phyloP scores from a whole-genome alignment of 1,140 invertebrate genomes.

The Zaprionus gabonicus region DNA sequence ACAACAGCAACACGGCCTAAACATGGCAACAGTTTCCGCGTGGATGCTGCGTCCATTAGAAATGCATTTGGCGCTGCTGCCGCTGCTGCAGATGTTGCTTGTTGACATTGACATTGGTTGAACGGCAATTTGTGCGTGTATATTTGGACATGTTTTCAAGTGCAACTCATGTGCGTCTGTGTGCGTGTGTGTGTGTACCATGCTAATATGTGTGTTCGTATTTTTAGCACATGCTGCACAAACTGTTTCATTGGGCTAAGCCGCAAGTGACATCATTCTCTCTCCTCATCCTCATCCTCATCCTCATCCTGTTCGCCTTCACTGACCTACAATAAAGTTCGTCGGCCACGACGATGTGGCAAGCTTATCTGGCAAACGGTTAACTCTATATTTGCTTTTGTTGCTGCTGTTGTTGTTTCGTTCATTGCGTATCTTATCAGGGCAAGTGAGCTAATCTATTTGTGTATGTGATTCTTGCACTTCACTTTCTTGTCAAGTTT shows the following conservation, averaged over 20 bases:
- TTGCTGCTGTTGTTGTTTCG: constrained; percentile 15
- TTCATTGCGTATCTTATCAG: constrained; percentile 62
- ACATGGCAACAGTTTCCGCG: constrained; percentile 74
- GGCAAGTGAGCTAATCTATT: constrained; percentile 59
- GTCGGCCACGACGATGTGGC: neutral
- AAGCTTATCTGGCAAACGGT: constrained; percentile 51
- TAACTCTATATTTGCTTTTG: constrained; percentile 26
- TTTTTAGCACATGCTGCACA: constrained; percentile 59
- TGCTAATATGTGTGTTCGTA: constrained; percentile 55
- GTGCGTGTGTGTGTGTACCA: constrained; percentile 17
- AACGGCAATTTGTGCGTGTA: constrained; percentile 75
- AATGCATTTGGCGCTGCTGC: constrained; percentile 64
- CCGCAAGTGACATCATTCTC: constrained; percentile 56
- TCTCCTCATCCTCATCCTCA: too few species aligned
- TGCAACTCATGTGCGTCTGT: neutral
- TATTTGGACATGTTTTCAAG: constrained; percentile 35
- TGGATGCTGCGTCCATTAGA: constrained; percentile 77
- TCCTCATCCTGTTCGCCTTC: constrained; percentile 9
- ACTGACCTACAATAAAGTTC: constrained; percentile 54
- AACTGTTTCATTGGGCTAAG: constrained; percentile 77
- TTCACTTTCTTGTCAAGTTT: constrained; percentile 74
- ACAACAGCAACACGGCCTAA: constrained; percentile 50
- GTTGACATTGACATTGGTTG: constrained; percentile 79
- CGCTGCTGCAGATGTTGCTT: constrained; percentile 52
- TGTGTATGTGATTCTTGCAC: constrained; percentile 63